Conservation (phyloP, 2,113 vertebrate species). For the Amphiprion ocellaris region DNA sequence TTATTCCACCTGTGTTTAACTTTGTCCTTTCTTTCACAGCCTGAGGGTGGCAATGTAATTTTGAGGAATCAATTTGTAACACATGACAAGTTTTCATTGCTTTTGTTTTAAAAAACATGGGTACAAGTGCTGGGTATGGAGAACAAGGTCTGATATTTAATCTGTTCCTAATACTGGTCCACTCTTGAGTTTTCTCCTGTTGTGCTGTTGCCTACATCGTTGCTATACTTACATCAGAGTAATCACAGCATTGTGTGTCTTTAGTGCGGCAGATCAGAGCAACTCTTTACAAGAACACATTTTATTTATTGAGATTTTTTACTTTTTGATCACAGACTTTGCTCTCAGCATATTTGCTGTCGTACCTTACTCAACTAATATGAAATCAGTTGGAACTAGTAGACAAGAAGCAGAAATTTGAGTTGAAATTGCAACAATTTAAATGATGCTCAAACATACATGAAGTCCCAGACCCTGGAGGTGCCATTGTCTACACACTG, state of each 20-base stretch:
- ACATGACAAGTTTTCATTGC: too few species aligned
- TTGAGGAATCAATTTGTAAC: background rate
- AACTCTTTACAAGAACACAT: too few species aligned
- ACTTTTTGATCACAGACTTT: too few species aligned
- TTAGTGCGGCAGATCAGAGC: background rate
- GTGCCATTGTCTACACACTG: background rate
- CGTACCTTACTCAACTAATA: background rate
- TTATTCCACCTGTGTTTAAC: constrained; percentile 60
- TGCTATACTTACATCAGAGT: background rate
- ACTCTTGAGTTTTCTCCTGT: background rate
- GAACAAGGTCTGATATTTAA: background rate
- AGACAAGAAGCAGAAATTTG: background rate
- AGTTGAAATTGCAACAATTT: too few species aligned
- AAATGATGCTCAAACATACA: background rate
- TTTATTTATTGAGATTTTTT: too few species aligned
- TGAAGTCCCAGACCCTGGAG: background rate
- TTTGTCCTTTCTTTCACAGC: background rate
- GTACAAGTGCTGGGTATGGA: background rate
- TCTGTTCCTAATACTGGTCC: background rate
- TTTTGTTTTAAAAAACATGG: background rate
- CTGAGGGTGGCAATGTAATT: background rate
- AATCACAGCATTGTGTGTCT: too few species aligned
- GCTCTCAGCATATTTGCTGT: background rate
- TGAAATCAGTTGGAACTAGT: background rate
- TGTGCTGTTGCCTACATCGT: background rate